phyloP scores from a whole-genome alignment of 2,888 invertebrate species.

The Perizoma affinitatum region DNA sequence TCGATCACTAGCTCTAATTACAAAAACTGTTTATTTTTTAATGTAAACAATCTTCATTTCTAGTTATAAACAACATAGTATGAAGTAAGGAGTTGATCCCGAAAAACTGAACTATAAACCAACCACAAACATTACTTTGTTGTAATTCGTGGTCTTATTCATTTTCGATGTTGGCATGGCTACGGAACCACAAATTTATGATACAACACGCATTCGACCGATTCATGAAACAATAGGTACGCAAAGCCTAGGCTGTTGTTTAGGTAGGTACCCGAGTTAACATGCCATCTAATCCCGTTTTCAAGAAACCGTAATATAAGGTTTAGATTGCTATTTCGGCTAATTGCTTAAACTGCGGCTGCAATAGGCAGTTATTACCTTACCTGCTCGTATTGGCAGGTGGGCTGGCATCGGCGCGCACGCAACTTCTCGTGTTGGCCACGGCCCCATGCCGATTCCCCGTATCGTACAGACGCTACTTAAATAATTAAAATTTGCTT shows the following conservation, averaged over 20 bases:
- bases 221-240: too few relatives aligned
- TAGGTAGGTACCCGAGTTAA: background rate
- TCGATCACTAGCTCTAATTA: too few relatives aligned
- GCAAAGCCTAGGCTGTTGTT: background rate
- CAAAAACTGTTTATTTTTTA: too few relatives aligned
- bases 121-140: too few relatives aligned
- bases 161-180: too few relatives aligned
- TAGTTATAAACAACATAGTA: too few relatives aligned
- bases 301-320: background rate
- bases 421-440: conserved; percentile 68
- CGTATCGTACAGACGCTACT: conserved; percentile 54
- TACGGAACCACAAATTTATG: too few relatives aligned
- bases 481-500: conserved; percentile 58
- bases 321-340: conserved; percentile 54
- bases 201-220: too few relatives aligned
- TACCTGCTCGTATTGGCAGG: conserved; percentile 70
- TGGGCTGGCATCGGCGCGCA: conserved; percentile 58
- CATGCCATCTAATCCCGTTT: conserved; percentile 1
- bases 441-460: conserved; percentile 51
- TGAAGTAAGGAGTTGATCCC: too few relatives aligned
- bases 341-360: conserved; percentile 57
- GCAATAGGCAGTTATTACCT: conserved; percentile 55
- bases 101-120: too few relatives aligned
- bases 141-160: too few relatives aligned
- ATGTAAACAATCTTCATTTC: too few relatives aligned